phyloP scores from a whole-genome alignment of 2,113 vertebrate genomes.

The Capreolus pygargus region DNA sequence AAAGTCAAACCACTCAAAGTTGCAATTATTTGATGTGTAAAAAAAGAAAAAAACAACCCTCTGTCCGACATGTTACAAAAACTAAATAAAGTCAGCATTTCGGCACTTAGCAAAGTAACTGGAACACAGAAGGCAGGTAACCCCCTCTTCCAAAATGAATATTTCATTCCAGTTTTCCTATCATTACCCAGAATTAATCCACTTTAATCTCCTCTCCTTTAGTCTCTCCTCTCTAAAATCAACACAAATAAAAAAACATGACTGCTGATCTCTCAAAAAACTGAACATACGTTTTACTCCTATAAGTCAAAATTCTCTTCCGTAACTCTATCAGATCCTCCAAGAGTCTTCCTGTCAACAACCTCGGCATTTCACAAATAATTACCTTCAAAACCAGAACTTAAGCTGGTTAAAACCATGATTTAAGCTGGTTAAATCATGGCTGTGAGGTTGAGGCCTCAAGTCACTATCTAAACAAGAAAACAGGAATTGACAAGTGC shows the following conservation, averaged over 20 bases:
- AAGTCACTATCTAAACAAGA: not conserved
- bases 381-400: not conserved
- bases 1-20: not conserved
- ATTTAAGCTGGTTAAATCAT: not conserved
- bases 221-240: not conserved
- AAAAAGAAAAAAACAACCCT: not conserved
- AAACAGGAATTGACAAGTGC: not conserved
- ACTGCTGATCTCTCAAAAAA: not conserved
- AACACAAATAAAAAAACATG: not conserved
- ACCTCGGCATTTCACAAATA: not conserved
- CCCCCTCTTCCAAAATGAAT: not conserved
- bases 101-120: not conserved
- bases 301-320: not conserved
- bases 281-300: not conserved
- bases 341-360: not conserved
- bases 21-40: not conserved
- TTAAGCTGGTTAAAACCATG: not conserved
- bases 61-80: not conserved
- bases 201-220: not conserved
- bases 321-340: not conserved
- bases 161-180: not conserved
- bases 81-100: not conserved
- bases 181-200: not conserved
- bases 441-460: not conserved
- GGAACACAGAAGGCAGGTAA: not conserved